Base-by-base conservation (phyloP, 2,113 vertebrate genomes). In the Burhinus oedicnemus region DNA sequence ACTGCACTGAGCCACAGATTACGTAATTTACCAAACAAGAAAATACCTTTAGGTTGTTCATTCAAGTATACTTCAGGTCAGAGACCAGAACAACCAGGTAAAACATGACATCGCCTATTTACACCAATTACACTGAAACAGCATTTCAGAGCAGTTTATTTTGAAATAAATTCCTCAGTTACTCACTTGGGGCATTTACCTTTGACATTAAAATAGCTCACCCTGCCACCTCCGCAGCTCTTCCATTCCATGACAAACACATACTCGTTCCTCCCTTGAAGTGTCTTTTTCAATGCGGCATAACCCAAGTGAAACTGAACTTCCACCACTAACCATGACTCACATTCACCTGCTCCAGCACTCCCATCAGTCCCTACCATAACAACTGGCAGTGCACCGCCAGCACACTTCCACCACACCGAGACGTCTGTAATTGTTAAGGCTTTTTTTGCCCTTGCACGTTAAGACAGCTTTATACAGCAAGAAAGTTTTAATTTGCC, bases 301-400 rank as follows among this genome's bases (percentile, higher is more conserved):
- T 1, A 77, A 44, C 9, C 30, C 8, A 1, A 70, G 16, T 1
- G 49, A n/a, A 85, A 72, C 54, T 0, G 0, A 30, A 23, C 52
- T 29, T n/a, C 55, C 75, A 81, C 10, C 61, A 36, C 2, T 1
- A 25, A 5, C 5, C 3, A 4, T 90, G 94, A 95, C 88, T 95
- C 94, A 95, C 7, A 9, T 51, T 83, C 96, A 90, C 36, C 85
- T 23, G 72, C 77, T 15, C 64, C 68, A 32, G 70, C 65, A 3
- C 22, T 20, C 34, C 45, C 1, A 1, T 6, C 70, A 40, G 8
- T 6, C 70, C 65, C 34, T 0, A 9, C 52, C 60, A 18, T 2
- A 45, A 34, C 74, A 44, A 32, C 22, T 1, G 1, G 18, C 29
- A 25, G 6, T 0, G 3, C 49, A 51, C 49, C 25, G 49, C 51